phyloP scores from a whole-genome alignment of 2,113 vertebrate species.

The Haemorhous mexicanus region DNA sequence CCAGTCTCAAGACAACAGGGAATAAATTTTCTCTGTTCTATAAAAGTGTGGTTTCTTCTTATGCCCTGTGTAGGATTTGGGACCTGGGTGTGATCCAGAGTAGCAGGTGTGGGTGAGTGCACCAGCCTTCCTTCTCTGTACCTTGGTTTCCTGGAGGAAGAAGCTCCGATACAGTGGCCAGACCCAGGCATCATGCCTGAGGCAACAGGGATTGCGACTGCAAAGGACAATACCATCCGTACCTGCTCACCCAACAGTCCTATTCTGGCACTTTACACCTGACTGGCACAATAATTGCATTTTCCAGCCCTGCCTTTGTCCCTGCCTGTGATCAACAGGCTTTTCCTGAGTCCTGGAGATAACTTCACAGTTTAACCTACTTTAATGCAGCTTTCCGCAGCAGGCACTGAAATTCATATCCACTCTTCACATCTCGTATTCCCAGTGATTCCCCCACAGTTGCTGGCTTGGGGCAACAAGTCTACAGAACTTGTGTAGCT shows the following conservation, averaged over 20 bases:
- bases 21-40: neutral
- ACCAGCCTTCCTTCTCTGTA: neutral
- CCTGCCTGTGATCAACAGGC: fast-evolving
- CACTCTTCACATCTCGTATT: neutral
- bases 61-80: neutral
- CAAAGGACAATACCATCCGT: neutral
- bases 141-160: neutral
- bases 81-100: neutral
- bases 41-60: neutral
- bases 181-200: neutral
- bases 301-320: neutral
- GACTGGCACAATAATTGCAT: neutral
- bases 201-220: neutral
- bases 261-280: neutral
- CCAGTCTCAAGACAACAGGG: neutral
- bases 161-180: neutral
- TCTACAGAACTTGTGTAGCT: neutral
- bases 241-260: neutral
- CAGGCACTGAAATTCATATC: neutral
- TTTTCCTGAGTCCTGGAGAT: neutral
- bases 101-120: neutral
- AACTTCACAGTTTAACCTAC: neutral
- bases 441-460: neutral
- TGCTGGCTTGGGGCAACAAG: neutral
- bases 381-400: neutral